Evolutionary conservation across 1,140 invertebrate genomes (phyloP), one percentile per base, ranked within the genome.

Genomic region (Drosophila erecta): DNA sequence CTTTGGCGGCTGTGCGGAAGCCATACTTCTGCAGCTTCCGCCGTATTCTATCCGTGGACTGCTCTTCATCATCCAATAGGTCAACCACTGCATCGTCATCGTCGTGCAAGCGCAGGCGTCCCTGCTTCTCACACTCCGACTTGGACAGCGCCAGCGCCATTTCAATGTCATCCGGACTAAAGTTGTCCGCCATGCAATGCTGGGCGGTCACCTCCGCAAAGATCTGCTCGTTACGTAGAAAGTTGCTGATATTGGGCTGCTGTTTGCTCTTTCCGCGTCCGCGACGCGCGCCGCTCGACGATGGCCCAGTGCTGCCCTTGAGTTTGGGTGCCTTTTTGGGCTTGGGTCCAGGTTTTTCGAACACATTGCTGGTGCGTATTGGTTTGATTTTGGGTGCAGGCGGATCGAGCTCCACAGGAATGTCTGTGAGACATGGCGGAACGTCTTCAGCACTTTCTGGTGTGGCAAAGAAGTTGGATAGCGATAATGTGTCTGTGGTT

Each of bases 131-230:
- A 2, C 75, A 76, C 55, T 92, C 89, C 0, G 91, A 92, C 56
- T 80, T 86, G 20, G 91, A 92, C 20, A 92, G 56, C 10, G 87
- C 90, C 61, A 92, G 60, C 40, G 91, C 91, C 71, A 92, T 76
- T 69, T 87, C 90, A 53, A 92, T 90, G 55, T 92, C 91, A 56
- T 91, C 75, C 5, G 81, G 81, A 79, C 80, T 90, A 12, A 91
- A 83, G 46, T 90, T 90, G 30, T 92, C 91, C 10, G 79, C 77
- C 27, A 78, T 50, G 40, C 91, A 90, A 38, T 92, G 90, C 49
- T 91, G 80, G 1, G 90, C 90, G 4, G 91, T 84, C 1, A 92
- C 81, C 43, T 91, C 79, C 0, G 91, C 55, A 27, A 92, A 91
- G 4, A 91, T 59, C 53, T 90, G 73, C 41, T 92, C 91, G 27